phyloP scores from a whole-genome alignment of 2,888 invertebrate species.

The Ypsolopha scabrella region DNA sequence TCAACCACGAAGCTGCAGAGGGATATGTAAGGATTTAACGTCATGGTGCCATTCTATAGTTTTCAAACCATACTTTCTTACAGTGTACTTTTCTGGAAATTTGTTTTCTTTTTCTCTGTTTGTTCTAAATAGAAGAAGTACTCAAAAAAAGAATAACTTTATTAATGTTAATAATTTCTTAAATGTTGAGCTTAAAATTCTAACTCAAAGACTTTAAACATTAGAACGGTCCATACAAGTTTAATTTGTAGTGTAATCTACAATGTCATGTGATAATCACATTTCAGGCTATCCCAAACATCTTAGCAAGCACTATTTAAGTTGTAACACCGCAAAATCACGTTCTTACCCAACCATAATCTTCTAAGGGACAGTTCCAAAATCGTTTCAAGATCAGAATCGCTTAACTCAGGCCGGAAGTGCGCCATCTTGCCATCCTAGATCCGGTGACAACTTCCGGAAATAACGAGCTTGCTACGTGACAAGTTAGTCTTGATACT shows the following conservation, averaged over 20 bases:
- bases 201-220: not conserved
- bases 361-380: not conserved
- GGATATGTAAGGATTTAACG: too few species aligned
- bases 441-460: slow-evolving; percentile 4
- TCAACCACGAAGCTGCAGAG: too few species aligned
- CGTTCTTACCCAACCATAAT: not conserved
- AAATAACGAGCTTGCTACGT: slow-evolving; percentile 5
- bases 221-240: not conserved
- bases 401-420: slow-evolving; percentile 3
- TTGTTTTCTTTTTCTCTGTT: too few species aligned
- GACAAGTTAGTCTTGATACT: not conserved
- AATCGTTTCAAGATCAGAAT: not conserved
- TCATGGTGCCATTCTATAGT: too few species aligned
- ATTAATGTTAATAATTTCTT: too few species aligned
- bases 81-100: too few species aligned
- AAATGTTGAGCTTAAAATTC: not conserved
- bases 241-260: not conserved
- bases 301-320: not conserved
- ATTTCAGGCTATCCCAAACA: not conserved
- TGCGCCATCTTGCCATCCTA: slow-evolving; percentile 3
- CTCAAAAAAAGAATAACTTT: too few species aligned
- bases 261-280: not conserved
- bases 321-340: not conserved
- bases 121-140: too few species aligned
- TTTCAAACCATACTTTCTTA: too few species aligned